phyloP scores from a whole-genome alignment of 2,888 invertebrate genomes.

The Scaptomyza polygonia region DNA sequence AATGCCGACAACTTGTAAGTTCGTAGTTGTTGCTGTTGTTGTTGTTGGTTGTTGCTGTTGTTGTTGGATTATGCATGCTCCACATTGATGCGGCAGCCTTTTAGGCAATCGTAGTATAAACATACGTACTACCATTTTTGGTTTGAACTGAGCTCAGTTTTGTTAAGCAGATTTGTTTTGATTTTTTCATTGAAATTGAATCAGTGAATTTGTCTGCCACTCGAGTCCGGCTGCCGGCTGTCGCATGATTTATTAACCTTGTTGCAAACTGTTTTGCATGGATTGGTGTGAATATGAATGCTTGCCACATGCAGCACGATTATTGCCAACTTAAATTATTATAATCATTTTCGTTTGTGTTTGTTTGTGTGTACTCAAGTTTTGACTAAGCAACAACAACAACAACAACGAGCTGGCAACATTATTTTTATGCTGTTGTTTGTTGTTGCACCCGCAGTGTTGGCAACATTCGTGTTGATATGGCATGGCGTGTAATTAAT shows the following conservation, averaged over 20 bases:
- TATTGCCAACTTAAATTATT: conserved; percentile 50
- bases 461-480: conserved; percentile 68
- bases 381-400: conserved; percentile 13
- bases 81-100: conserved; percentile 68
- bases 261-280: conserved; percentile 62
- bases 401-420: conserved; percentile 24
- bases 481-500: conserved; percentile 70
- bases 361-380: conserved; percentile 6
- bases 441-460: conserved; percentile 63
- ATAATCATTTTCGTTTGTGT: conserved; percentile 7
- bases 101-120: conserved; percentile 42
- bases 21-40: conserved; percentile 21
- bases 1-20: conserved; percentile 67
- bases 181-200: conserved; percentile 66
- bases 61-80: conserved; percentile 57
- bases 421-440: conserved; percentile 17
- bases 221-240: conserved; percentile 44
- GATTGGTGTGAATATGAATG: conserved; percentile 74
- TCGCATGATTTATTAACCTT: conserved; percentile 75
- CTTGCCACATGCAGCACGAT: conserved; percentile 67
- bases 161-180: conserved; percentile 67
- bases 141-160: conserved; percentile 42
- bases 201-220: conserved; percentile 76
- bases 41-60: conserved; percentile 22
- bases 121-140: conserved; percentile 44